A percentile compares a stretch with the other conserved stretches of the same genome.
These are phyloP conservation scores for Druon quercuslanigerum DNA, from an alignment of 1,140 invertebrate genomes.

Conservation along the genomic window DNA sequence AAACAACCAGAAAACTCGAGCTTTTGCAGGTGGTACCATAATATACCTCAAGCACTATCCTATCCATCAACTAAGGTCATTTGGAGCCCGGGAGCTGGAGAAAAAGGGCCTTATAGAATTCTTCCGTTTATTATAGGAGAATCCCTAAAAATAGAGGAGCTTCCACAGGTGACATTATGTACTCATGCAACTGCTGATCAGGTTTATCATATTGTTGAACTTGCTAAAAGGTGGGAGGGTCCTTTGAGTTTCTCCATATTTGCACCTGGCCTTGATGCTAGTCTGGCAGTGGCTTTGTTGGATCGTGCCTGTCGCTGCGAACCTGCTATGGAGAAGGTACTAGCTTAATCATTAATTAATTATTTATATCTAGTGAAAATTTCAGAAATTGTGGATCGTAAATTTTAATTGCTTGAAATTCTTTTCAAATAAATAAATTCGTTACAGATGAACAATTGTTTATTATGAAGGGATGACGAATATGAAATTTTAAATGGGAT, in stretches of 20 bases:
- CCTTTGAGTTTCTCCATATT: conserved; percentile 85
- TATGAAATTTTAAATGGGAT: too few species aligned
- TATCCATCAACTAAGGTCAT: conserved; percentile 71
- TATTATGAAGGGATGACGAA: too few species aligned
- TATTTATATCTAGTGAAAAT: conserved; percentile 74
- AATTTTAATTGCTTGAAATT: too few species aligned
- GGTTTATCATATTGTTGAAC: conserved; percentile 82
- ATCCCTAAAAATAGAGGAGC: conserved; percentile 58
- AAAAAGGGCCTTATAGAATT: conserved; percentile 78
- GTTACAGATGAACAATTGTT: too few species aligned
- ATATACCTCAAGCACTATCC: conserved; percentile 76
- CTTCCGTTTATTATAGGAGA: conserved; percentile 78
- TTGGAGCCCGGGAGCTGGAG: conserved; percentile 77
- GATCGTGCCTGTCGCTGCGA: conserved; percentile 80
- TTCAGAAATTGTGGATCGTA: conserved; percentile 79
- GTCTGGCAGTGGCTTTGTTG: conserved; percentile 78
- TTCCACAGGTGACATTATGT: conserved; percentile 77
- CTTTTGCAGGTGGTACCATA: conserved; percentile 81
- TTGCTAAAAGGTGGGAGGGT: conserved; percentile 83
- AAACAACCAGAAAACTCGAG: conserved; percentile 74
- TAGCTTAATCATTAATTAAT: conserved; percentile 26
- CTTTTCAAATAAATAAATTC: conserved; percentile 64
- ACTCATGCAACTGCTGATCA: conserved; percentile 86
- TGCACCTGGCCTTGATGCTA: conserved; percentile 81
- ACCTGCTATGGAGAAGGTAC: conserved; percentile 79